These are phyloP conservation scores for Poeciliopsis paucimaculata DNA, from an alignment of 2,797 vertebrate species.

Conservation along the genomic window DNA sequence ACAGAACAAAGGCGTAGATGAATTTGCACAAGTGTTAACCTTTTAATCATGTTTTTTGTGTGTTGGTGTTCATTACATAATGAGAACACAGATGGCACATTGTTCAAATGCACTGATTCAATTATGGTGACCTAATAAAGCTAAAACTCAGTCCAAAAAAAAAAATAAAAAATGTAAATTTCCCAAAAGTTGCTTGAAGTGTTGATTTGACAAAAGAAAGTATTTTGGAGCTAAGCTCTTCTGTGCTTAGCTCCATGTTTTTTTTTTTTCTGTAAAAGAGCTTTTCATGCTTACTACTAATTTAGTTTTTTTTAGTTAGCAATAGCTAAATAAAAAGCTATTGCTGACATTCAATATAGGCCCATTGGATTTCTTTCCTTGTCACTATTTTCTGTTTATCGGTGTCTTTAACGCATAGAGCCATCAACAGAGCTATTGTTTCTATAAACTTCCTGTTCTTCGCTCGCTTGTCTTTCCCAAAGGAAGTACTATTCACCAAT, in stretches of 20 bases:
- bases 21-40: constrained; percentile 24
- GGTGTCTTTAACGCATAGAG: neutral
- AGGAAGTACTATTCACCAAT: neutral
- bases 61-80: constrained; percentile 28
- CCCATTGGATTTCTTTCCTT: neutral
- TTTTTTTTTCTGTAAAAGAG: neutral
- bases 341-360: neutral
- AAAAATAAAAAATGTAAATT: neutral
- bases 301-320: neutral
- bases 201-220: neutral
- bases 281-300: neutral
- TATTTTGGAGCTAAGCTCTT: too few relatives aligned
- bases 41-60: constrained; percentile 28
- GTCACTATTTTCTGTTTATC: neutral
- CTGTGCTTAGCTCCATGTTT: neutral
- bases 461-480: neutral
- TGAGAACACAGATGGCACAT: constrained; percentile 22
- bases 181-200: neutral
- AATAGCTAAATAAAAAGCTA: neutral
- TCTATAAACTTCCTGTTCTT: neutral
- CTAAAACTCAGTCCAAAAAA: neutral
- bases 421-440: neutral
- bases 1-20: constrained; percentile 39
- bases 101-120: constrained; percentile 33
- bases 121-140: constrained; percentile 18